A percentile compares a stretch with the other conserved stretches of the same genome.
Evolutionary conservation across 2,888 invertebrate species (phyloP).

Genomic region (Papilio elwesi): DNA sequence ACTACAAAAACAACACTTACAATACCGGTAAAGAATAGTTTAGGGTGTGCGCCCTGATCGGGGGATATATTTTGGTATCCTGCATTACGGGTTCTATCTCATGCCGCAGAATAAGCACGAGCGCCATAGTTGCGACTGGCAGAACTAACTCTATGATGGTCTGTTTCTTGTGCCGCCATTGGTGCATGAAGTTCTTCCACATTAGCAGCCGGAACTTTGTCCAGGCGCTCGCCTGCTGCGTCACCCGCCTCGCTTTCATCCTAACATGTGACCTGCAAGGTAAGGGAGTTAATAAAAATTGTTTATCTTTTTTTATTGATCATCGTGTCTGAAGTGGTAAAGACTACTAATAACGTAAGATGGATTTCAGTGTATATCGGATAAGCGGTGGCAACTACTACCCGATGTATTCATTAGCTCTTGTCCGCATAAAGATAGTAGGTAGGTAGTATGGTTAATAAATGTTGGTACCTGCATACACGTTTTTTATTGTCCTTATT

Average conservation of each 20-base stretch:
- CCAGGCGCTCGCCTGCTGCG: conserved; percentile 62
- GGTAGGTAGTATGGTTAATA: too few species aligned
- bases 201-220: conserved; percentile 88
- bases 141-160: conserved; percentile 87
- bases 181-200: conserved; percentile 93
- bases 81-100: conserved; percentile 83
- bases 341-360: too few species aligned
- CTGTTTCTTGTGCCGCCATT: conserved; percentile 88
- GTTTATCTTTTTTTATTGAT: too few species aligned
- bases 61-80: conserved; percentile 54
- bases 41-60: conserved; percentile 58
- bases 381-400: too few species aligned
- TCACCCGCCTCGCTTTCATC: conserved; percentile 46
- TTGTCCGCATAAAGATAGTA: too few species aligned
- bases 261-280: conserved; percentile 17
- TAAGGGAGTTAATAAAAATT: too few species aligned
- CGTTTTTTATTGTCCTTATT: too few species aligned
- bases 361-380: too few species aligned
- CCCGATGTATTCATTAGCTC: too few species aligned
- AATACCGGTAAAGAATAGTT: conserved; percentile 53
- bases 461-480: too few species aligned
- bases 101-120: conserved; percentile 88
- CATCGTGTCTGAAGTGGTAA: too few species aligned
- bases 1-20: conserved; percentile 56
- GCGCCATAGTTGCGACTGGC: conserved; percentile 86